phyloP scores from a whole-genome alignment of 2,113 vertebrate species.

The Phoxinus phoxinus region DNA sequence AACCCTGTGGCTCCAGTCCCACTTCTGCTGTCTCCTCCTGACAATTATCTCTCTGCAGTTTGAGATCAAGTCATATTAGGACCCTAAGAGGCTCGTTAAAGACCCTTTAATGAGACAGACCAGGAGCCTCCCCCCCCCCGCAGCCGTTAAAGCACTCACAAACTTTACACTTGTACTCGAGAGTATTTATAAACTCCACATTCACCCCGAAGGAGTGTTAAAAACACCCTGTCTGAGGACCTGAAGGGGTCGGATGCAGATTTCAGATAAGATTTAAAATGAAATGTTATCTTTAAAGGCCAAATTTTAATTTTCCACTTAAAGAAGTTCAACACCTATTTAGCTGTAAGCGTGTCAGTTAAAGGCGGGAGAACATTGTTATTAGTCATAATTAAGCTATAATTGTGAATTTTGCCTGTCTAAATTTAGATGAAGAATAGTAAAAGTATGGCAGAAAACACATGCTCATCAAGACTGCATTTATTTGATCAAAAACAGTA shows the following conservation, averaged over 20 bases:
- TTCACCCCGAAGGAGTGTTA: not conserved
- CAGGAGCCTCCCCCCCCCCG: not conserved
- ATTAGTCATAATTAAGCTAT: too few species aligned
- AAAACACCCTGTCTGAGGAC: not conserved
- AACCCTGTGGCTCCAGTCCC: constrained; percentile 26
- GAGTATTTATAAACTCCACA: not conserved
- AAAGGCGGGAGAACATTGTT: too few species aligned
- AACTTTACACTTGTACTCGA: not conserved
- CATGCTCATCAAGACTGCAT: too few species aligned
- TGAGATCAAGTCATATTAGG: constrained; percentile 53
- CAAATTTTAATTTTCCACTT: too few species aligned
- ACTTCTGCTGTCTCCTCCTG: constrained; percentile 38
- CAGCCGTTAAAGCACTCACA: constrained; percentile 25
- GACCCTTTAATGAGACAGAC: constrained; percentile 49
- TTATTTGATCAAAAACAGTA: too few species aligned
- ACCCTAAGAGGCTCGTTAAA: constrained; percentile 49
- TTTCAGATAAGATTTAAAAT: not conserved
- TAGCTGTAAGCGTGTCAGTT: too few species aligned
- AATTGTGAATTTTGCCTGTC: too few species aligned
- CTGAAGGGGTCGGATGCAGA: not conserved
- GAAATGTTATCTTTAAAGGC: too few species aligned
- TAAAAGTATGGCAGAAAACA: too few species aligned
- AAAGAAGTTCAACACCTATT: too few species aligned
- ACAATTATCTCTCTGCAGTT: constrained; percentile 50
- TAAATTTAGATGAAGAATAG: too few species aligned